Base-by-base conservation (phyloP, 2,113 vertebrate genomes). In the Lynx canadensis region DNA sequence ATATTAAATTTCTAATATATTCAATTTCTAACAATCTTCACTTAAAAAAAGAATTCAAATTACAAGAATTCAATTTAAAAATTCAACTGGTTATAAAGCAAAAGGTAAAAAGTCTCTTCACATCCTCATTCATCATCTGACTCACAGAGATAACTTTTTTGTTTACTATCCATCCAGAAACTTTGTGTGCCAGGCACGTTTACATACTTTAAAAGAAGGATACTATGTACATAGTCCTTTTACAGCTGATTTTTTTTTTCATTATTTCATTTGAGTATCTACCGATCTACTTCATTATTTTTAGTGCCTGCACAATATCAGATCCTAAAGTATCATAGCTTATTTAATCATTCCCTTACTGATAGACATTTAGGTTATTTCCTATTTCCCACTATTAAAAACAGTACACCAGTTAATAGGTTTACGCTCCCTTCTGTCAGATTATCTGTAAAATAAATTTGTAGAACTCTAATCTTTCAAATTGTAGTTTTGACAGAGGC, bases 391-490 rank as follows among this genome's bases (percentile, higher is more conserved):
- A 94, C 73, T 78, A 41, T 52, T 91, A 73, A 79, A 73, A 85
- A 82, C 27, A 88, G 19, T 73, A 11, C 19, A 76, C 38, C 33
- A 14, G 41, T 41, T 52, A 89, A 81, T n/a, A 83, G 41, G 6
- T 91, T 73, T 74, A 60, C 4, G 71, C 5, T 16, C 33, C 3
- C 13, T 38, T 71, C 10, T 88, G 90, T 71, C 50, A 41, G 16
- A 50, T 81, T 71, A 71, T 78, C 38, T 94, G 36, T 78, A 65
- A 76, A n/a, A 80, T 31, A 84, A 50, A 94, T 78, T 78, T 31
- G 80, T 83, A 74, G 60, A 85, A 93, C 92, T 91, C 25, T 33
- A 89, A 78, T 66, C 78, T 76, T 94, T 86, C 82, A 84, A 84
- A 82, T 9, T 13, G 36, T 18, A 83, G 84, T 90, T 85, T 94